Evolutionary conservation across 2,888 invertebrate genomes (phyloP), one percentile per base, ranked within the genome.

Genomic region (Cryptus viduatorius): DNA sequence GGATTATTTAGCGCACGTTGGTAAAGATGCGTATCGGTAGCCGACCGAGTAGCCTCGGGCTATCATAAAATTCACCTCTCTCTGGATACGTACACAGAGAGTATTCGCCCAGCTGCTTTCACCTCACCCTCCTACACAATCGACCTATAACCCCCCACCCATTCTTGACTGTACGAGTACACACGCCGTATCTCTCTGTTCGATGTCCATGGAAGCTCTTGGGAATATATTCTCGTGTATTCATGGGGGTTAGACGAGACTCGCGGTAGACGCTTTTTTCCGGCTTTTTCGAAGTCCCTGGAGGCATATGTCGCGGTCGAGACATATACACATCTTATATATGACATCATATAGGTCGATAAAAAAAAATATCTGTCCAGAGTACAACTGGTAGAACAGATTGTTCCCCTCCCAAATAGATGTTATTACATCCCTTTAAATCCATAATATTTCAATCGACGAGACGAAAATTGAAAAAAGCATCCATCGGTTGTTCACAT

Each of bases 1-100:
- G 80, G 78, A 84, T 84, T 84, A 78, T 84, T 84, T 84, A 84
- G 80, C 84, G 80, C 72, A 67, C 72, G 80, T 81, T 84, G 84
- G 84, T 81, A 75, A 84, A 84, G 84, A 84, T 84, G 84, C 81
- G 84, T 84, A 84, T 84, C 84, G 48, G 29, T 29, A 48, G 56
- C 29, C 77, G 68, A 80, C 68, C 77, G 56, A 78, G 73, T 84
- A 19, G 69, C 84, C 84, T 73, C 64, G 69, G 81, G 84, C 77
- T 56, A 81, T 78, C 80, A 84, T 84, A 80, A 84, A 84, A 84
- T 84, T 83, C 76, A 61, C 68, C 59, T 67, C 80, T 68, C 72
- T 53, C 48, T n/a, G 46, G 64, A 42, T 79, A 19, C 48, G 59
- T 65, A 79, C 14, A 68, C 14, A 48, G 72, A 53, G 61, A 14